Base-by-base conservation (phyloP, 2,797 vertebrate genomes). In the Spinibarbus caldwelli region DNA sequence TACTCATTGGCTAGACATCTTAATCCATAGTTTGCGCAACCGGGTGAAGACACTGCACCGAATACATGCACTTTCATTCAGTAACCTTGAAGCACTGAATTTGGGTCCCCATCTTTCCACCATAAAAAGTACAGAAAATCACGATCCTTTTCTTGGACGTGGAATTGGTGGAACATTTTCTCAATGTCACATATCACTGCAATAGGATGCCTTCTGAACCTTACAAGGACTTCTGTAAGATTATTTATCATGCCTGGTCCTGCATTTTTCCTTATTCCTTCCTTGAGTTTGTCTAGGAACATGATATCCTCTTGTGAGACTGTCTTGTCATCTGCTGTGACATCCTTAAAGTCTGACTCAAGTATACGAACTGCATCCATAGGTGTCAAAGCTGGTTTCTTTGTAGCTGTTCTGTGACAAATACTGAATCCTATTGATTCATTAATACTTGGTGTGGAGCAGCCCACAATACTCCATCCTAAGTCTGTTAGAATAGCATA, bases 1-100 rank as follows among this genome's bases (percentile, higher is more conserved):
- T 80, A 1, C 17, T 87, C 78, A 19, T 62, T 84, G 31, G 77
- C 76, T 38, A 87, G 6, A 19, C 84, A 57, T 31, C 72, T 87
- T 34, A 87, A 19, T 19, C 86, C 76, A 31, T 86, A 86, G 36
- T 83, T 83, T 7, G 21, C 43, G 21, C 72, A 88, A 11, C 78
- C 79, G 4, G 86, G 81, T 1, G 66, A 86, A n/a, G 80, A 86
- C 15, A 54, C 31, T 52, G 26, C 62, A 64, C 62, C 62, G 14
- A 31, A 31, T 7, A 64, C 4, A 64, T 64, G 26, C 12, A 47
- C 45, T 47, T 47, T 47, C 62, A 31, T 17, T 38, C 17, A 1
- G 31, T 36, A 36, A 19, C 38, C 31, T 68, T 68, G 31, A 36
- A 36, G 31, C 4, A 3, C 15, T 68, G 66, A 19, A 38, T 68